Conservation (phyloP, 2,888 invertebrate species). For the Hermaeophaga mercurialis region DNA sequence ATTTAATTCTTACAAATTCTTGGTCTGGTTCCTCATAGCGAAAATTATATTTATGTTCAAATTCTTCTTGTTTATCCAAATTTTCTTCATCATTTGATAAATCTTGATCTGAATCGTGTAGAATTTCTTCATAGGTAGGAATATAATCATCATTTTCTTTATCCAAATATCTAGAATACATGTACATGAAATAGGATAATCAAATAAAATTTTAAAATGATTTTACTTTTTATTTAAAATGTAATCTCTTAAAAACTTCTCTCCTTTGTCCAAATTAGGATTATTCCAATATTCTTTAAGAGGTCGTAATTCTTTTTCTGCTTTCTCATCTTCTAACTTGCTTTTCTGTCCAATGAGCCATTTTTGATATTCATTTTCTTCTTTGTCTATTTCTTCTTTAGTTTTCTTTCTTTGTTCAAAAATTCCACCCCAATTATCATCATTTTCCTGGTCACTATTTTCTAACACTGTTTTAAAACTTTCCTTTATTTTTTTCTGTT, state of each 20-base stretch:
- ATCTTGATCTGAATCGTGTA: conserved; percentile 64
- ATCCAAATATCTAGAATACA: conserved; percentile 58
- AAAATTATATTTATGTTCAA: conserved; percentile 95
- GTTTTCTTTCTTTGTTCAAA: conserved; percentile 63
- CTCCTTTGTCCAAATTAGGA: conserved; percentile 79
- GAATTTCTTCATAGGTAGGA: conserved; percentile 70
- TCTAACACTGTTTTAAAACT: conserved; percentile 64
- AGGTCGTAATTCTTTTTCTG: conserved; percentile 70
- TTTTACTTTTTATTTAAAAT: conserved; percentile 79
- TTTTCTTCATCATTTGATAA: conserved; percentile 80
- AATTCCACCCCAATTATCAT: conserved; percentile 61
- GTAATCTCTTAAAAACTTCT: conserved; percentile 91
- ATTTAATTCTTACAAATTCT: conserved; percentile 71
- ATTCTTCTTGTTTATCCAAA: conserved; percentile 83
- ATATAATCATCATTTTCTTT: conserved; percentile 60
- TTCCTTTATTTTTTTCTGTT: conserved; percentile 69
- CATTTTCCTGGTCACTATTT: conserved; percentile 60
- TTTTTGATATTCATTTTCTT: conserved; percentile 69
- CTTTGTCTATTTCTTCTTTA: conserved; percentile 58
- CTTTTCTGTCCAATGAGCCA: conserved; percentile 81
- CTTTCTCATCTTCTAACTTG: conserved; percentile 64
- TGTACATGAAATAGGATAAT: too few relatives aligned
- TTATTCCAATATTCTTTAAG: conserved; percentile 85
- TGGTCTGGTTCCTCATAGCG: conserved; percentile 95
- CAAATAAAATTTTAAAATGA: too few relatives aligned